phyloP scores from a whole-genome alignment of 2,113 vertebrate species.

The Brachyhypopomus occidentalis region DNA sequence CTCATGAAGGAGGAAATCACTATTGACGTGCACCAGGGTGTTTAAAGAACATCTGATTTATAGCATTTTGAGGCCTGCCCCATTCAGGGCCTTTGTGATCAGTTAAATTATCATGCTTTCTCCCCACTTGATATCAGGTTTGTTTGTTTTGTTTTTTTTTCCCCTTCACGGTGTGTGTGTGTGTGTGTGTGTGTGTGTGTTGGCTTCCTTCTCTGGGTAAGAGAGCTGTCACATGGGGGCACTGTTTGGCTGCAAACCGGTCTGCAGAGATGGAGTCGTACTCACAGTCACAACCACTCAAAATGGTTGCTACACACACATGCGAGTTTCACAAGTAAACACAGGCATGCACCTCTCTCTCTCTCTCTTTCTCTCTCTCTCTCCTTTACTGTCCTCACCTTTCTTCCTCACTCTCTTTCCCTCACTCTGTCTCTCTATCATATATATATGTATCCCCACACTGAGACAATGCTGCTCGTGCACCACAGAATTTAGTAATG shows the following conservation, averaged over 20 bases:
- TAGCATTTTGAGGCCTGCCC: background rate
- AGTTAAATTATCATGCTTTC: slow-evolving; percentile 10
- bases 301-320: slow-evolving; percentile 72
- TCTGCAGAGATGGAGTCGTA: slow-evolving; percentile 48
- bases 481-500: slow-evolving; percentile 14
- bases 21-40: slow-evolving; percentile 35
- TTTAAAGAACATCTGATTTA: slow-evolving; percentile 45
- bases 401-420: too few species aligned
- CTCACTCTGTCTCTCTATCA: too few species aligned
- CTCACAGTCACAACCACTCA: slow-evolving; percentile 61
- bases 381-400: background rate
- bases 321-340: slow-evolving; percentile 12
- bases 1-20: slow-evolving; percentile 29
- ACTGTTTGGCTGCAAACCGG: slow-evolving; percentile 83
- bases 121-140: slow-evolving; percentile 12
- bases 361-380: background rate
- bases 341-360: background rate
- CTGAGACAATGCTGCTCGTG: too few species aligned
- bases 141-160: background rate
- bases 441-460: too few species aligned
- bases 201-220: background rate
- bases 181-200: background rate
- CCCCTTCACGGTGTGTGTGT: background rate
- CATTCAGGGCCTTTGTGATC: background rate
- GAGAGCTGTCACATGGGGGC: slow-evolving; percentile 81